Evolutionary conservation across 1,140 invertebrate species (phyloP).

Genomic region (Drosophila repleta): DNA sequence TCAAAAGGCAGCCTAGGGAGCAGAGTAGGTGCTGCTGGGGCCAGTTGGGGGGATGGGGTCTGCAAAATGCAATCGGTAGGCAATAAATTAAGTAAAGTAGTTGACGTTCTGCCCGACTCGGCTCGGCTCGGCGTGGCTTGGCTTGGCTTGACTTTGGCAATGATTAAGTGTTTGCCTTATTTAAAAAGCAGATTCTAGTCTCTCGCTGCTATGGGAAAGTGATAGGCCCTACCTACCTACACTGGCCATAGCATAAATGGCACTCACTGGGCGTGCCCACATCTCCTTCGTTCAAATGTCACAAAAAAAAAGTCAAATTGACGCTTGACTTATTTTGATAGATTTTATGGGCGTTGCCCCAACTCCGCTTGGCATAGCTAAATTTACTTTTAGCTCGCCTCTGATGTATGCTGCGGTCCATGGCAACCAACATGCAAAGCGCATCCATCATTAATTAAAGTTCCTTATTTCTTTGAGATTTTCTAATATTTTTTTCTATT

Average conservation of each 20-base stretch:
- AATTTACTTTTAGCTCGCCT: conserved; percentile 42
- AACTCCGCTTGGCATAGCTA: conserved; percentile 27
- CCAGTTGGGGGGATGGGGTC: not conserved
- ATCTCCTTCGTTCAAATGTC: conserved; percentile 42
- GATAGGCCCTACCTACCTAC: conserved; percentile 29
- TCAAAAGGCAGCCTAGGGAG: conserved; percentile 16
- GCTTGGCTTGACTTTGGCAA: conserved; percentile 65
- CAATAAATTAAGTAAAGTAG: conserved; percentile 76
- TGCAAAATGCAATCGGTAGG: conserved; percentile 66
- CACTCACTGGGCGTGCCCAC: conserved; percentile 28
- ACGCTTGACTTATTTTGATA: conserved; percentile 72
- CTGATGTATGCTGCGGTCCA: not conserved
- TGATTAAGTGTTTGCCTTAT: conserved; percentile 63
- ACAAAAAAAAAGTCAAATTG: conserved; percentile 69
- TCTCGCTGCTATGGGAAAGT: conserved; percentile 18
- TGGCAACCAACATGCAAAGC: conserved; percentile 12
- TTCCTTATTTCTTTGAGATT: conserved; percentile 2
- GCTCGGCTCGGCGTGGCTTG: conserved; percentile 46
- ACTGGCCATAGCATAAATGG: not conserved
- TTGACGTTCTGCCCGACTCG: conserved; percentile 61
- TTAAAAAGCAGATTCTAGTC: conserved; percentile 29
- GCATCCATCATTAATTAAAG: conserved; percentile 63
- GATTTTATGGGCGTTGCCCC: conserved; percentile 59
- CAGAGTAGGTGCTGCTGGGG: not conserved
- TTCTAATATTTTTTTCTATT: conserved; percentile 23